Evolutionary conservation across 2,888 invertebrate genomes (phyloP).

Genomic region (Macrosoma leucophasiata): DNA sequence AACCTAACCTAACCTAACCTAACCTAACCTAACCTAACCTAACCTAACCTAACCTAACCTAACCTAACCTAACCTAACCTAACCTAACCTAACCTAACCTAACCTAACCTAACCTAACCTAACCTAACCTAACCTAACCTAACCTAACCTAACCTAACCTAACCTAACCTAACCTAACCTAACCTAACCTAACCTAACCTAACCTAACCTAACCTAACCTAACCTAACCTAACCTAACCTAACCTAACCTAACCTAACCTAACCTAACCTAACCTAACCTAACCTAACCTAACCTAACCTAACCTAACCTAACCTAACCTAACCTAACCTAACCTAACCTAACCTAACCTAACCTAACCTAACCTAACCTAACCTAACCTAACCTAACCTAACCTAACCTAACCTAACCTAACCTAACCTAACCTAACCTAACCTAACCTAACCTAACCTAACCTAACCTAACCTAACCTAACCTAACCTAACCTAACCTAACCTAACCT

Average conservation of each 20-base stretch:
- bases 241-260: slow-evolving; percentile 14
- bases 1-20: slow-evolving; percentile 16
- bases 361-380: slow-evolving; percentile 11
- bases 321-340: slow-evolving; percentile 9
- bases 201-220: slow-evolving; percentile 8
- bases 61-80: slow-evolving; percentile 19
- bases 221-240: slow-evolving; percentile 15
- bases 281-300: slow-evolving; percentile 13
- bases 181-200: slow-evolving; percentile 18
- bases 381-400: slow-evolving; percentile 11
- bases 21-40: slow-evolving; percentile 17
- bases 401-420: slow-evolving; percentile 12
- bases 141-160: slow-evolving; percentile 20
- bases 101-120: slow-evolving; percentile 20
- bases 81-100: slow-evolving; percentile 17
- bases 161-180: slow-evolving; percentile 19
- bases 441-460: slow-evolving; percentile 17
- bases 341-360: slow-evolving; percentile 13
- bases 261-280: slow-evolving; percentile 12
- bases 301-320: slow-evolving; percentile 11
- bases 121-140: slow-evolving; percentile 26
- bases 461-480: slow-evolving; percentile 16
- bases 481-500: slow-evolving; percentile 16
- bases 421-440: slow-evolving; percentile 11
- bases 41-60: slow-evolving; percentile 17